These are phyloP conservation scores for Platalea minor DNA, from an alignment of 2,797 vertebrate species.

Conservation along the genomic window DNA sequence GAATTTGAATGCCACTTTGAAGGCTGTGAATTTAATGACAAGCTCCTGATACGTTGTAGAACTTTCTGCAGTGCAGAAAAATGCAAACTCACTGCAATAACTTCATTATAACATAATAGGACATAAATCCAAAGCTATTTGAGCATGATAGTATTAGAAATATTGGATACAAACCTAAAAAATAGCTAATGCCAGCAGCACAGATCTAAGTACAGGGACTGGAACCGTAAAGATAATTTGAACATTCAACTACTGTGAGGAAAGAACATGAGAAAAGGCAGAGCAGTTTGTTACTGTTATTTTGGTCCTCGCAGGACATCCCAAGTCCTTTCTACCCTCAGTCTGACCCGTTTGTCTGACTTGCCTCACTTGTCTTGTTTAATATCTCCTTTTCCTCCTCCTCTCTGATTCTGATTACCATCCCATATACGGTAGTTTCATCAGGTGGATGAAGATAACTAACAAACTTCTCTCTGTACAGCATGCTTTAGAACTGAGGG, in stretches of 20 bases:
- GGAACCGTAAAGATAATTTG: background rate
- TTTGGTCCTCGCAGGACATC: background rate
- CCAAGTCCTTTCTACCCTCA: background rate
- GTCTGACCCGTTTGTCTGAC: background rate
- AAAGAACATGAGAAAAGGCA: background rate
- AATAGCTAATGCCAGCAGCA: background rate
- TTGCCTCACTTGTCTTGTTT: background rate
- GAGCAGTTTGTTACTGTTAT: background rate
- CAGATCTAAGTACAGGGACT: background rate
- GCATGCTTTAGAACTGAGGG: background rate
- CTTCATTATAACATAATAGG: background rate
- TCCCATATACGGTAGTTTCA: background rate
- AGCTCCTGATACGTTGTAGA: background rate
- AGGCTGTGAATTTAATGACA: background rate
- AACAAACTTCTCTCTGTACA: background rate
- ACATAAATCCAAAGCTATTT: background rate
- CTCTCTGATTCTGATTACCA: background rate
- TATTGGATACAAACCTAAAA: background rate
- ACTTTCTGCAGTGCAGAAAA: constrained; percentile 1
- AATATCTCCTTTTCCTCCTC: background rate
- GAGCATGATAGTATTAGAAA: background rate
- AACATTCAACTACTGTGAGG: background rate
- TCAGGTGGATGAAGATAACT: background rate
- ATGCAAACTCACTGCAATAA: background rate
- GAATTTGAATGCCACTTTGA: background rate